phyloP scores from a whole-genome alignment of 2,888 invertebrate species.

The Sisyra terminalis region DNA sequence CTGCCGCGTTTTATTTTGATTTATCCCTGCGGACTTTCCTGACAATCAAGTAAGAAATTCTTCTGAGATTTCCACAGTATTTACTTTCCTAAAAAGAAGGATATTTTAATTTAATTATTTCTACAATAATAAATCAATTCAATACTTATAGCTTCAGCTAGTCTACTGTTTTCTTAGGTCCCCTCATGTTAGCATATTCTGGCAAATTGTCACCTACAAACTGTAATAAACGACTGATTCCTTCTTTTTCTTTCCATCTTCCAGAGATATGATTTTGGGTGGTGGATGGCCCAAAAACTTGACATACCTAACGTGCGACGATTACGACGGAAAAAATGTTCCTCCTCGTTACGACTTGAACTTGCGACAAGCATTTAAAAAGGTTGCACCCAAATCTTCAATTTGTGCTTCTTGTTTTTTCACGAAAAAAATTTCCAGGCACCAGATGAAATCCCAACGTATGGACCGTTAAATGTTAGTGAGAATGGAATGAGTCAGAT shows the following conservation, averaged over 20 bases:
- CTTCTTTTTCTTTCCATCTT: too few species aligned
- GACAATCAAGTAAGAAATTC: constrained; percentile 58
- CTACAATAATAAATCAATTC: too few species aligned
- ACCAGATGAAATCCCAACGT: constrained; percentile 45
- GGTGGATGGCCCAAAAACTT: constrained; percentile 59
- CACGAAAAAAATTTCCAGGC: constrained; percentile 12
- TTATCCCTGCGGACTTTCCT: constrained; percentile 55
- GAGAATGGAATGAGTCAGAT: constrained; percentile 58
- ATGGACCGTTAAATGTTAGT: constrained; percentile 44
- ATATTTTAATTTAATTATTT: too few species aligned
- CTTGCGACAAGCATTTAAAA: constrained; percentile 47
- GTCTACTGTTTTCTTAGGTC: neutral
- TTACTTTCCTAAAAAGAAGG: neutral
- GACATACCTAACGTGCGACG: constrained; percentile 60
- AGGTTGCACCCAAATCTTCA: constrained; percentile 27
- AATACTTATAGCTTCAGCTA: too few species aligned
- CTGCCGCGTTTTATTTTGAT: constrained; percentile 80
- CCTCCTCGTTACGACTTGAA: constrained; percentile 51
- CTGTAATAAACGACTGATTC: neutral
- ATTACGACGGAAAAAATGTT: constrained; percentile 59
- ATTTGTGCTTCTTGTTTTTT: neutral
- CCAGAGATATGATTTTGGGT: constrained; percentile 50
- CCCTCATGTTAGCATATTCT: neutral
- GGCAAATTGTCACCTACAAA: neutral
- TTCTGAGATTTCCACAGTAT: too few species aligned